Percentiles rank a stretch among this genome's conserved stretches.
Evolutionary conservation across 1,140 invertebrate species (phyloP).

Genomic region (Asbolus verrucosus): DNA sequence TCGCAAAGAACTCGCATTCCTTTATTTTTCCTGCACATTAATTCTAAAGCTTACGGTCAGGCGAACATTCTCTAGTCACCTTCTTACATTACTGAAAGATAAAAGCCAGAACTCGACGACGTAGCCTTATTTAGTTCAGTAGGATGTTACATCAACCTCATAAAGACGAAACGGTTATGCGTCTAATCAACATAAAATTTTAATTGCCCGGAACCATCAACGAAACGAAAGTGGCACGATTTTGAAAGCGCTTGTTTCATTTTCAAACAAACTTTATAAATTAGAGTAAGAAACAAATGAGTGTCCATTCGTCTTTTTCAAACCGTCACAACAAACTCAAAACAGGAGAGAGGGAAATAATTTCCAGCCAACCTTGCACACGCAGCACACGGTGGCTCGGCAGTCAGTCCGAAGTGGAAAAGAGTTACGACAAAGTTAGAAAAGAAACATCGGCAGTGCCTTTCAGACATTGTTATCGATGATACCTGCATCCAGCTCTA

Average conservation of each 20-base stretch:
- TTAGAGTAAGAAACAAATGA: slow-evolving; percentile 10
- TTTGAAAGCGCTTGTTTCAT: background rate
- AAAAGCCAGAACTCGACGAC: background rate
- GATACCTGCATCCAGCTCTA: slow-evolving; percentile 17
- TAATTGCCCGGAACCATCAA: slow-evolving; percentile 14
- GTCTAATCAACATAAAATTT: slow-evolving; percentile 32
- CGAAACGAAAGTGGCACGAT: background rate
- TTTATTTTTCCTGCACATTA: too few relatives aligned
- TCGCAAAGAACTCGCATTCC: too few relatives aligned
- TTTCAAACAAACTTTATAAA: slow-evolving; percentile 13
- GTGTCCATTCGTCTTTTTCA: background rate
- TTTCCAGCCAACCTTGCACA: too few relatives aligned
- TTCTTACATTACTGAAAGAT: too few relatives aligned
- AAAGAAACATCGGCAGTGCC: too few relatives aligned
- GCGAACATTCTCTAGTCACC: too few relatives aligned
- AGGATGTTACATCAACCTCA: background rate
- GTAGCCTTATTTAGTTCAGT: background rate
- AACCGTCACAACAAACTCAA: too few relatives aligned
- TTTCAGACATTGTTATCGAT: slow-evolving; percentile 20
- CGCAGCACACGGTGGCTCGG: too few relatives aligned
- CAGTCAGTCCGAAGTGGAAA: too few relatives aligned
- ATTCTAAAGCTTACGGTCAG: too few relatives aligned
- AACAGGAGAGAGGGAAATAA: too few relatives aligned
- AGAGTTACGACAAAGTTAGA: too few relatives aligned
- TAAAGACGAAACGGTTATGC: slow-evolving; percentile 10